Evolutionary conservation across 2,797 vertebrate species (phyloP), one percentile per base, ranked within the genome.

Genomic region (Australoheros facetus): DNA sequence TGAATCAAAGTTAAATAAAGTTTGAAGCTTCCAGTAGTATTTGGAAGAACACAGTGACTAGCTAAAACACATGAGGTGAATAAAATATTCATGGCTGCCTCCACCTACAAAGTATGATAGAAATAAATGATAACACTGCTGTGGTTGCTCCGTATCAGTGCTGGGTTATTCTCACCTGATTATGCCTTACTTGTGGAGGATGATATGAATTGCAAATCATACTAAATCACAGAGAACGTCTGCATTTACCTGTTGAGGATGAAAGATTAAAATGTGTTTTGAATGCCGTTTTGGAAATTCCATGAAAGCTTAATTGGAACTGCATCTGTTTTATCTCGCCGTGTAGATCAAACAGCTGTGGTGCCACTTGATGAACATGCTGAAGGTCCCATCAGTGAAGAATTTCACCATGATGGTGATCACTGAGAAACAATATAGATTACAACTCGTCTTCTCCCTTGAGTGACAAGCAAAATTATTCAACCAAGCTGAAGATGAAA

Each of bases 31-130:
- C 77, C 64, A 76, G 48, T 58, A 75, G 79, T 82, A 80, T 85
- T 79, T 79, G 73, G 30, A 71, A 45, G 37, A 79, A 78, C 58
- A 66, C 30, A 4, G 71, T 71, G 73, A 78, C 75, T 76, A 79
- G 74, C 23, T 4, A 53, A 34, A 48, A 30, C 55, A 85, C 53
- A 45, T 81, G 56, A 79, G 77, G 80, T 54, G 28, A 62, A 71
- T 86, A 32, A 80, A 71, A 78, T 64, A 88, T 85, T 75, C 73
- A 86, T 69, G 62, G n/a, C 26, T 58, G 55, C 86, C 82, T 85
- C 56, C 83, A 76, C 71, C 70, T 73, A 42, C 70, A 71, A 80
- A 64, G 64, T 57, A 58, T 70, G 71, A 87, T 88, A n/a, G 71
- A 59, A 86, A 79, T 73, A 79, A 79, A 73, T 58, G 37, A 71